Evolutionary conservation across 2,797 vertebrate genomes (phyloP).

Genomic region (Lycodopsis pacificus): DNA sequence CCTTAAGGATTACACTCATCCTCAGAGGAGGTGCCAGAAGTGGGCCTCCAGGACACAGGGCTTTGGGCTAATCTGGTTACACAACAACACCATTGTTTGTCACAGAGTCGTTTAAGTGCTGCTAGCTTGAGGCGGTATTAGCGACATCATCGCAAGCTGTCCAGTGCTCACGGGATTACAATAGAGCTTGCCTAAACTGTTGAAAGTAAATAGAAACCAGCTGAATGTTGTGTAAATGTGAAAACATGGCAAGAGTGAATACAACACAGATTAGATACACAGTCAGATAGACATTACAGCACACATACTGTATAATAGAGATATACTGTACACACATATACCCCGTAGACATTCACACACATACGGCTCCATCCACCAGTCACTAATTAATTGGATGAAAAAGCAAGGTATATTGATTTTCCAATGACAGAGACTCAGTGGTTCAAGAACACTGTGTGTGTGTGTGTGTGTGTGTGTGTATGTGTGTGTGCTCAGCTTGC

Average conservation of each 20-base stretch:
- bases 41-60: conserved; percentile 65
- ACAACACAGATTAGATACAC: conserved; percentile 16
- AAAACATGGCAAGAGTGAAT: conserved; percentile 22
- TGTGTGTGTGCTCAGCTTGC: neutral
- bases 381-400: conserved; percentile 83
- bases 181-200: conserved; percentile 18
- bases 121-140: conserved; percentile 62
- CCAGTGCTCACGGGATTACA: conserved; percentile 41
- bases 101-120: conserved; percentile 49
- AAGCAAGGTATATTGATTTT: conserved; percentile 80
- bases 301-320: conserved; percentile 1
- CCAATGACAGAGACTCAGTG: conserved; percentile 75
- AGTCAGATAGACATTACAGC: conserved; percentile 4
- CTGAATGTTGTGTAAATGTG: conserved; percentile 8
- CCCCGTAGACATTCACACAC: conserved; percentile 41
- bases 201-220: conserved; percentile 35
- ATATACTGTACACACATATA: conserved; percentile 16
- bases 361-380: conserved; percentile 62
- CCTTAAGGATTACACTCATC: conserved; percentile 73
- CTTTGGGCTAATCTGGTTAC: conserved; percentile 72
- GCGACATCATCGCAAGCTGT: conserved; percentile 70
- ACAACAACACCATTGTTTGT: conserved; percentile 65
- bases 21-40: conserved; percentile 67
- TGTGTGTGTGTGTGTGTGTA: conserved; percentile 39
- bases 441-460: conserved; percentile 72